Evolutionary conservation across 2,113 vertebrate species (phyloP).

Genomic region (Mixornis gularis): DNA sequence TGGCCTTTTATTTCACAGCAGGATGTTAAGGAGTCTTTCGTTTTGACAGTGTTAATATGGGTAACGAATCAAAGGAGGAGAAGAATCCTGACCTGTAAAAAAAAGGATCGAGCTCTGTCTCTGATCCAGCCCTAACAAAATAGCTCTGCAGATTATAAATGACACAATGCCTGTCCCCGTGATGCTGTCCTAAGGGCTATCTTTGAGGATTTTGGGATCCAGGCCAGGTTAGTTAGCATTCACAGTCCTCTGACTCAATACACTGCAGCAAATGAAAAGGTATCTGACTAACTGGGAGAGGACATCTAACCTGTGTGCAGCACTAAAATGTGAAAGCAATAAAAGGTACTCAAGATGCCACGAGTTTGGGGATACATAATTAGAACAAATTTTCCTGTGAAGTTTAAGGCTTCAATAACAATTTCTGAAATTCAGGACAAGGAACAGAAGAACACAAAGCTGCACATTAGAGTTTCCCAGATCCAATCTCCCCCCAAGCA

Average conservation of each 20-base stretch:
- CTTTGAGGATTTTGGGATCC: constrained; percentile 27
- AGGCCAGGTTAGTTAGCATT: constrained; percentile 13
- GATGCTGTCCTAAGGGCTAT: not conserved
- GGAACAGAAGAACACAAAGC: not conserved
- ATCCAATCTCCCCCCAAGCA: not conserved
- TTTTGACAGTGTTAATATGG: not conserved
- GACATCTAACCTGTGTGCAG: not conserved
- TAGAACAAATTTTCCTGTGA: not conserved
- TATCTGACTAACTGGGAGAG: not conserved
- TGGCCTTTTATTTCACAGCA: not conserved
- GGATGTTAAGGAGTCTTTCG: not conserved
- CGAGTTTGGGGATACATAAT: not conserved
- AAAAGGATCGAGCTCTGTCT: not conserved
- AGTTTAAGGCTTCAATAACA: not conserved
- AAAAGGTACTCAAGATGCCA: not conserved
- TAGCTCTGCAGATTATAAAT: not conserved
- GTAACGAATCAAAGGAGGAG: not conserved
- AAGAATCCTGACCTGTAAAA: not conserved
- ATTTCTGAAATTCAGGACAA: constrained; percentile 1
- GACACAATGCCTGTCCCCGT: not conserved
- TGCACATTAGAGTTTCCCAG: not conserved
- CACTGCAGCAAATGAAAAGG: not conserved
- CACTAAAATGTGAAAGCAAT: not conserved
- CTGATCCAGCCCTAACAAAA: not conserved
- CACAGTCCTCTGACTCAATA: not conserved